Conservation (phyloP, 2,113 vertebrate genomes). For the Rousettus leschenaultii region DNA sequence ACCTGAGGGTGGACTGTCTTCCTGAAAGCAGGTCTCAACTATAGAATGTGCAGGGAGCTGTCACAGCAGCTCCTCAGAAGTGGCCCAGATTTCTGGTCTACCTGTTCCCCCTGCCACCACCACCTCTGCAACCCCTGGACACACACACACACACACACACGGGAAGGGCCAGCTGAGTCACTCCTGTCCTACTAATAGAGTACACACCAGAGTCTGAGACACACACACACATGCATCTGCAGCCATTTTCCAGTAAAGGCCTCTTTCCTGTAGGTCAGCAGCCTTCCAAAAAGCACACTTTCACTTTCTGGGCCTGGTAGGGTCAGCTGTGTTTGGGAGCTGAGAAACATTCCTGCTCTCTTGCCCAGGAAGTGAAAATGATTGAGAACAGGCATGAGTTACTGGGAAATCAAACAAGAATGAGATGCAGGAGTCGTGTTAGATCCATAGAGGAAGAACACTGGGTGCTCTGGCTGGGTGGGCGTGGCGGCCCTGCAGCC, state of each 20-base stretch:
- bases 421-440: neutral
- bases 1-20: neutral
- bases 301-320: neutral
- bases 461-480: neutral
- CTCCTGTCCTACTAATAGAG: neutral
- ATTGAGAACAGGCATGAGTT: neutral
- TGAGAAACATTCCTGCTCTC: neutral
- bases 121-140: too few relatives aligned
- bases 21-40: neutral
- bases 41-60: neutral
- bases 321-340: neutral
- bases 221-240: accelerated
- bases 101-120: too few relatives aligned
- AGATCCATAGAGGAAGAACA: neutral
- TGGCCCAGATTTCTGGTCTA: neutral
- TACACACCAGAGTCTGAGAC: neutral
- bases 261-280: neutral
- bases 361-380: neutral
- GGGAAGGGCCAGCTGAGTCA: accelerated
- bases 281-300: neutral
- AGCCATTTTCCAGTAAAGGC: neutral
- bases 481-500: too few relatives aligned
- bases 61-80: accelerated
- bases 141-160: too few relatives aligned
- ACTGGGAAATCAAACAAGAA: neutral